phyloP scores from a whole-genome alignment of 1,140 invertebrate genomes.

The Drosophila melanica region DNA sequence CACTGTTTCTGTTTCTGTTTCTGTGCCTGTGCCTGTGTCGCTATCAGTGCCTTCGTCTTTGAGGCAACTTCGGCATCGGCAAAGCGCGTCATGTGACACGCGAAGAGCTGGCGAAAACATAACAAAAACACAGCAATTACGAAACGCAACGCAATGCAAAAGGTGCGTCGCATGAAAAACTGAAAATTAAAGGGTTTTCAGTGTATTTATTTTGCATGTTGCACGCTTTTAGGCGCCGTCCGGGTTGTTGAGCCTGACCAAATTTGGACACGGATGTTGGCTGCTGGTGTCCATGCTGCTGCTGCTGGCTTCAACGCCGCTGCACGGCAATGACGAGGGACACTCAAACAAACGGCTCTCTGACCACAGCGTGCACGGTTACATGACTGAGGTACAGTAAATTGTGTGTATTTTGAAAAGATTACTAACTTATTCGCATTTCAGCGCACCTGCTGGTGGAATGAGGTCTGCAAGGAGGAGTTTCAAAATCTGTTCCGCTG shows the following conservation, averaged over 20 bases:
- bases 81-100: conserved; percentile 44
- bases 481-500: conserved; percentile 94
- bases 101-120: conserved; percentile 42
- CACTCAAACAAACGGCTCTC: conserved; percentile 88
- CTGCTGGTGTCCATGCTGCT: conserved; percentile 43
- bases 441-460: conserved; percentile 96
- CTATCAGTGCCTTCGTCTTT: conserved; percentile 4
- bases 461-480: conserved; percentile 96
- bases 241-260: conserved; percentile 18
- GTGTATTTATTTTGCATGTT: conserved; percentile 17
- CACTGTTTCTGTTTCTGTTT: neutral
- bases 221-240: conserved; percentile 41
- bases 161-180: conserved; percentile 42
- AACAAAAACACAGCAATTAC: conserved; percentile 44
- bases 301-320: conserved; percentile 49
- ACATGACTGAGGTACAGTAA: conserved; percentile 89
- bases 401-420: neutral
- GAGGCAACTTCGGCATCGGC: conserved; percentile 11
- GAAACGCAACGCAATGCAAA: conserved; percentile 48
- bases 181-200: conserved; percentile 2
- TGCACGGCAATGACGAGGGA: conserved; percentile 83
- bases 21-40: neutral
- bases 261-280: conserved; percentile 15
- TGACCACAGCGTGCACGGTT: conserved; percentile 91
- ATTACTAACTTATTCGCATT: neutral